Evolutionary conservation across 2,113 vertebrate genomes (phyloP), one percentile per base, ranked within the genome.

Genomic region (Cyprinus carpio): DNA sequence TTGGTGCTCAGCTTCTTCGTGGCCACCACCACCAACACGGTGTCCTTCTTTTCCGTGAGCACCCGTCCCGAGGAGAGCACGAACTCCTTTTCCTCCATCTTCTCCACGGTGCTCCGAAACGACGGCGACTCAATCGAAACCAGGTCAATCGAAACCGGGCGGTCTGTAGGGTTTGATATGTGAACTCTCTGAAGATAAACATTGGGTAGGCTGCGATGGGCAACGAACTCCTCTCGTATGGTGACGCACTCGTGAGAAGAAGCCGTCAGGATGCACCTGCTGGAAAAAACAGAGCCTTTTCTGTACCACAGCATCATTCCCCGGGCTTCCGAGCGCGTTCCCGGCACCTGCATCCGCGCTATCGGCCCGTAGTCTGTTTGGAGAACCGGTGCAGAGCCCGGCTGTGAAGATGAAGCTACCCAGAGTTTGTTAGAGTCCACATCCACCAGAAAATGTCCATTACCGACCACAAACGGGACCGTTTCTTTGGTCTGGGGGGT

Each of bases 121-220:
- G 93, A 79, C 0, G 90, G 84, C 0, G 88, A 90, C 0, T 91
- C 92, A 16, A 51, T 51, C 0, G 89, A 83, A 15, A 93, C 91
- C 0, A 94, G 91, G 29, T 98, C 96, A 34, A 99, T 83, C 11
- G 93, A 86, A 1, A 92, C 92, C 56, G 92, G 54, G 1, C 93
- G 91, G 40, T 96, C 97, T 0, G 95, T 95, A 0, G 97, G 98
- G 91, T 98, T 99, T 90, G 89, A 91, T 64, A 99, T 86, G 88
- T 96, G 95, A 89, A 99, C 91, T 11, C 96, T 93, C 88, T 99
- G 98, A 71, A 99, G 85, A n/a, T 94, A 96, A 29, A 98, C 93
- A 1, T 97, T 97, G 0, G 96, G 95, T 10, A 97, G 94, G 89
- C 96, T 96, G 0, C 97, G 94, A 93, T 99, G 97, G 0, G 96